Evolutionary conservation across 23 tunicate species (phyloP), one percentile per base, ranked within the genome.

Genomic region (Ciona savignyi): DNA sequence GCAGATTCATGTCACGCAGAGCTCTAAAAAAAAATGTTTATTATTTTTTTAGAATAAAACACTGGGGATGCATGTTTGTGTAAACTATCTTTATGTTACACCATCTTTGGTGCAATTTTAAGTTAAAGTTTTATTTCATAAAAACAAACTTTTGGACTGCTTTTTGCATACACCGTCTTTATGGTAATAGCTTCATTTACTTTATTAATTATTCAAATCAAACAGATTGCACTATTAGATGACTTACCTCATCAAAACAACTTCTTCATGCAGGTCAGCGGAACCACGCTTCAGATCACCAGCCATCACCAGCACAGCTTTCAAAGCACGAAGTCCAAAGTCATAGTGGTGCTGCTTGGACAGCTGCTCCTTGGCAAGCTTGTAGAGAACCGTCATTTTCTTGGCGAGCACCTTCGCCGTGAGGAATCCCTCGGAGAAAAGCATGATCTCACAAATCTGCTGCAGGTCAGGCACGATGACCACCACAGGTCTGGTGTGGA

Each of bases 291-390:
- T 95, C 78, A 95, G 67, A 70, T 95, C 95, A 21, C 99, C 99
- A 42, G 99, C 99, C 96, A 88, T 88, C 27, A 83, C 90, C 77
- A 95, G 35, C 65, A 95, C 99, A 68, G 99, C 86, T 67, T 88
- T 88, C 51, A 95, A 32, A 15, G 99, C 99, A 34, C 99, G 92
- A 31, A 95, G 84, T 25, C 99, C 99, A 64, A 95, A 95, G 65
- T 95, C 99, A 73, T 95, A 95, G 64, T 95, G 99, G 65, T 95
- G 86, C 62, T 95, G 99, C 63, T 88, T 88, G 30, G 99, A 95
- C 29, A 95, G 87, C 56, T 95, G 99, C 69, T 95, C 99, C 61
- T 88, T 88, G 2, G 99, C 91, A 28, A 95, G 81, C 49, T 95
- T 95, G 84, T 88, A 95, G 77, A 88, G 62, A 0, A 88, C 99